phyloP scores from a whole-genome alignment of 2,888 invertebrate genomes.

The Lycaena phlaeas region DNA sequence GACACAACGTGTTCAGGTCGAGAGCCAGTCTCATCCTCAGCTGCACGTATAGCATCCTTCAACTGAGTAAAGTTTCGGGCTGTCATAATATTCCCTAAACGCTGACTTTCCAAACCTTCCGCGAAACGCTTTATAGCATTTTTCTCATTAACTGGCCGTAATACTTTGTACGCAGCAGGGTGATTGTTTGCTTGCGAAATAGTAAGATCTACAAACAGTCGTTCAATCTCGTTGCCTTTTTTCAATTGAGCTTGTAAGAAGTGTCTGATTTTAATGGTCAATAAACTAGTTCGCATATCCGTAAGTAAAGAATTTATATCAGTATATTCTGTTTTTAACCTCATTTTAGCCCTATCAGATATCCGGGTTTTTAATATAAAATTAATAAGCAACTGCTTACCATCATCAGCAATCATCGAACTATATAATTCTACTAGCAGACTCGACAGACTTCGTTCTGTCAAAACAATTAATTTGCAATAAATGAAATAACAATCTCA shows the following conservation, averaged over 20 bases:
- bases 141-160: constrained; percentile 19
- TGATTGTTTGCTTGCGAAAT: constrained; percentile 19
- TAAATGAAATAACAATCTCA: no score
- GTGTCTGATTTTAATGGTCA: constrained; percentile 5
- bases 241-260: constrained; percentile 9
- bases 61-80: no score
- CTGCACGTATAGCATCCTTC: no score
- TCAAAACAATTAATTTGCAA: no score
- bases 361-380: background rate
- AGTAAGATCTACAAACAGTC: constrained; percentile 19
- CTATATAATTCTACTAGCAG: constrained; percentile 3
- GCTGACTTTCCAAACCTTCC: no score
- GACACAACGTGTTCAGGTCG: no score
- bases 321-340: background rate
- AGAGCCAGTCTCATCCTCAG: no score
- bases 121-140: constrained; percentile 17
- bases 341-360: background rate
- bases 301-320: no score
- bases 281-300: background rate
- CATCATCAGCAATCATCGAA: background rate
- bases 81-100: no score
- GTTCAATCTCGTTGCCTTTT: constrained; percentile 11
- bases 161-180: constrained; percentile 10
- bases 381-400: constrained; percentile 1
- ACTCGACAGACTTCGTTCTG: no score